Conservation (phyloP, 2,888 invertebrate genomes). For the Drepanosiphum platanoidis region DNA sequence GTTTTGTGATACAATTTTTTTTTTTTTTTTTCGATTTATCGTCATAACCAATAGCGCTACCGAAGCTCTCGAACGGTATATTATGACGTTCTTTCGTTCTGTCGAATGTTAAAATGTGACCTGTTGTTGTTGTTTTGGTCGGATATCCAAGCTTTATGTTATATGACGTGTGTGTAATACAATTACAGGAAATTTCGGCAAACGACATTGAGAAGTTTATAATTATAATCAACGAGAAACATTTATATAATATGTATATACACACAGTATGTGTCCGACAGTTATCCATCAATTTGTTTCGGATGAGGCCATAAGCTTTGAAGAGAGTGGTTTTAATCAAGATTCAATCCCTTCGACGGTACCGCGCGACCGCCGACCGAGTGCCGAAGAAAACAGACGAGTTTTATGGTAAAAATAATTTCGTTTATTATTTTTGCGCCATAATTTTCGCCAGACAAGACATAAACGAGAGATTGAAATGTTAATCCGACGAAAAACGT, state of each 20-base stretch:
- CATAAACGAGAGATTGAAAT: constrained; percentile 58
- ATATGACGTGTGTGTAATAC: neutral
- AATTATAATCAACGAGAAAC: neutral
- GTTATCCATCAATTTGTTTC: constrained; percentile 19
- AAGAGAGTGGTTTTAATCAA: constrained; percentile 42
- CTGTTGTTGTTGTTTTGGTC: neutral
- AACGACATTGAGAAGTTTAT: neutral
- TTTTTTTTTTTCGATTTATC: too few species aligned
- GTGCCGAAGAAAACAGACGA: neutral
- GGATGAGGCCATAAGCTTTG: neutral
- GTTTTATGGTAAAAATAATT: constrained; percentile 34
- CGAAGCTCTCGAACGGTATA: too few species aligned
- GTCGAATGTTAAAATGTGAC: neutral
- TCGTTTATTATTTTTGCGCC: constrained; percentile 9
- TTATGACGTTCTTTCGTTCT: neutral
- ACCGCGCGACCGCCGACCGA: neutral
- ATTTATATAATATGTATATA: neutral
- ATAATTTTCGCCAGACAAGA: constrained; percentile 28
- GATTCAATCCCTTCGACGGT: neutral
- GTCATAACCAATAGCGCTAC: too few species aligned
- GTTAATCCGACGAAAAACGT: constrained; percentile 50
- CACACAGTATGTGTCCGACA: neutral
- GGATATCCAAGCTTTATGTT: neutral
- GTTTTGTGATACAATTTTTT: too few species aligned
- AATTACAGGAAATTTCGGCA: neutral